Evolutionary conservation across 2,888 invertebrate genomes (phyloP).

Genomic region (Drosophila merina): DNA sequence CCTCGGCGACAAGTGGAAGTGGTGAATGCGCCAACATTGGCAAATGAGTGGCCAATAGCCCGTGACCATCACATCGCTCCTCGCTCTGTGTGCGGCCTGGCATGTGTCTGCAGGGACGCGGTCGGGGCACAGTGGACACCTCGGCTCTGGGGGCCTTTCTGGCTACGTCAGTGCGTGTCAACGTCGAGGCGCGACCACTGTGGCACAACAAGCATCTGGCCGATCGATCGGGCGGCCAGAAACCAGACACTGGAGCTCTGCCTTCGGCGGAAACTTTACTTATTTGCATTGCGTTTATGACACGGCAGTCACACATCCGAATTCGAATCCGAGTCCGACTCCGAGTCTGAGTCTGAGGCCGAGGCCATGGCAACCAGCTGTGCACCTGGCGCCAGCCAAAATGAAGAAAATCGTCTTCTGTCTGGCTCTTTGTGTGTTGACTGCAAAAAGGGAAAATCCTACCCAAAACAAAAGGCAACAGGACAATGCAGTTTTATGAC

Average conservation of each 20-base stretch:
- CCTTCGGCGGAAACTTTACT: constrained; percentile 35
- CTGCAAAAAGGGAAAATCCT: constrained; percentile 36
- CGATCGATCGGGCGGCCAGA: constrained; percentile 10
- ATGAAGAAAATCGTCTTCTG: constrained; percentile 49
- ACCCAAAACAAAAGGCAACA: constrained; percentile 45
- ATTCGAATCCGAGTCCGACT: constrained; percentile 2
- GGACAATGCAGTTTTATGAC: constrained; percentile 60
- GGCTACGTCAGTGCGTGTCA: constrained; percentile 62
- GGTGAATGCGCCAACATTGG: constrained; percentile 53
- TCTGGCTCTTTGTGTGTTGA: constrained; percentile 55
- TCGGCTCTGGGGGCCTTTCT: constrained; percentile 11
- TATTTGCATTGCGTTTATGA: constrained; percentile 45
- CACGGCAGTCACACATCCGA: constrained; percentile 18
- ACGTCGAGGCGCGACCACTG: constrained; percentile 49
- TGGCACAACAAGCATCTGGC: constrained; percentile 58
- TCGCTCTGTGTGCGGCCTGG: constrained; percentile 9
- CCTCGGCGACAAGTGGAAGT: constrained; percentile 58
- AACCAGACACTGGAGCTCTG: constrained; percentile 24
- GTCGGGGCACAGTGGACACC: constrained; percentile 6
- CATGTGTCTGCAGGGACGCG: constrained; percentile 25
- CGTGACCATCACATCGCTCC: constrained; percentile 19
- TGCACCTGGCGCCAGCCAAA: constrained; percentile 69
- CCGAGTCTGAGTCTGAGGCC: background rate
- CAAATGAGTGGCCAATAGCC: constrained; percentile 53
- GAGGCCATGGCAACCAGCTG: constrained; percentile 54